Base-by-base conservation (phyloP, 2,797 vertebrate genomes). In the Xenentodon cancila region DNA sequence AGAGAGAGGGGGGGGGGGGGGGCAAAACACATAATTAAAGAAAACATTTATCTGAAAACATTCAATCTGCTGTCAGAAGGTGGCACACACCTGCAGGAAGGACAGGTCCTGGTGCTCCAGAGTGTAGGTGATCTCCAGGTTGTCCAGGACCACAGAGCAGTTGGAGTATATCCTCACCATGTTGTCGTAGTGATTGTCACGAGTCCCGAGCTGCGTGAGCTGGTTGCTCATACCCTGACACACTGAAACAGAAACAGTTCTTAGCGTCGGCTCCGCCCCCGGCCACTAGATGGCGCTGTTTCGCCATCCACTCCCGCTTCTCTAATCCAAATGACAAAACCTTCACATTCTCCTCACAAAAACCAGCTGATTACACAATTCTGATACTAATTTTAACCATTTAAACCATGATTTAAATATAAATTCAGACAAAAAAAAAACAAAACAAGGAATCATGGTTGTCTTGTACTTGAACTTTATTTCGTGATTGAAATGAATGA, bases 221-320 rank as follows among this genome's bases (percentile, higher is more conserved):
- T 92, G 94, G 87, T 99, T 98, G 43, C 88, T 95, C 59, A 85
- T 95, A 20, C 97, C 97, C 84, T 96, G 94, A 71, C 97, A 99
- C 63, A 96, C 97, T 98, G 86, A 67, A 8, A 76, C 3, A 65
- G 7, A 66, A 9, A 63, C 11, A 53, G 25, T 5, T 1, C n/a
- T 58, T 16, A 22, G 18, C 9, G 59, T 53, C 44, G 60, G 67
- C 51, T 53, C 50, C 16, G 53, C 37, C 25, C 4, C 1, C 0
- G 16, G 15, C 45, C 69, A 59, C 62, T 11, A 7, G 19, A n/a
- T 9, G 61, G 12, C 0, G 21, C n/a, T 3, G 17, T 43, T 64
- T 46, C 0, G 2, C 21, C 13, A 3, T 7, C 5, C 20, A 15
- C n/a, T 1, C 3, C n/a, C 9, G 9, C 45, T 45, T n/a, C 44